Conservation (phyloP, 2,113 vertebrate genomes). For the Acanthisitta chloris region DNA sequence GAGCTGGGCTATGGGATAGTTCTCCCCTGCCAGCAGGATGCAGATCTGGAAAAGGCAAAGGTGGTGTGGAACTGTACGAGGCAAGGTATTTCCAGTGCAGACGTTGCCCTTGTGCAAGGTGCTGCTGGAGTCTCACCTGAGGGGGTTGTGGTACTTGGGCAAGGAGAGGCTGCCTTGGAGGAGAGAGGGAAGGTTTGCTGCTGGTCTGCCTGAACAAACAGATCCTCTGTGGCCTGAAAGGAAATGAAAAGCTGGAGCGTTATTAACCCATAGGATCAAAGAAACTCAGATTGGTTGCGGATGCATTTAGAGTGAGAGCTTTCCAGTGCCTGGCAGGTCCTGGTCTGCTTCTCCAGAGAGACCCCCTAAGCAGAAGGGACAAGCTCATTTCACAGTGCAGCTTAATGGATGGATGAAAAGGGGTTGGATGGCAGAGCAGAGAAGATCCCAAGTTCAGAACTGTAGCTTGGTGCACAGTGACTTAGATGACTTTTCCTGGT, state of each 20-base stretch:
- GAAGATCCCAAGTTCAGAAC: background rate
- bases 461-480: background rate
- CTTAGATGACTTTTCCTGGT: background rate
- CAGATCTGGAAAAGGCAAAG: background rate
- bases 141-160: background rate
- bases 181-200: background rate
- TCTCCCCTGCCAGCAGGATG: background rate
- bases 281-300: background rate
- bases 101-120: background rate
- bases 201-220: rapidly evolving
- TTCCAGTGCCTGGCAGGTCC: background rate
- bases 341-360: background rate
- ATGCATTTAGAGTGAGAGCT: background rate
- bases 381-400: rapidly evolving
- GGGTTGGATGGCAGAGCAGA: background rate
- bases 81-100: background rate
- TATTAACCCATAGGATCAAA: background rate
- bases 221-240: background rate
- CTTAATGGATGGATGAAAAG: background rate
- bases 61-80: background rate
- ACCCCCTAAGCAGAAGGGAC: background rate
- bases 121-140: background rate
- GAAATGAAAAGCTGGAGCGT: background rate
- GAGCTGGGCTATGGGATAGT: rapidly evolving
- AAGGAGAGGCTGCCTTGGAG: background rate